Conservation (phyloP, 2,113 vertebrate species). For the Martes martes region DNA sequence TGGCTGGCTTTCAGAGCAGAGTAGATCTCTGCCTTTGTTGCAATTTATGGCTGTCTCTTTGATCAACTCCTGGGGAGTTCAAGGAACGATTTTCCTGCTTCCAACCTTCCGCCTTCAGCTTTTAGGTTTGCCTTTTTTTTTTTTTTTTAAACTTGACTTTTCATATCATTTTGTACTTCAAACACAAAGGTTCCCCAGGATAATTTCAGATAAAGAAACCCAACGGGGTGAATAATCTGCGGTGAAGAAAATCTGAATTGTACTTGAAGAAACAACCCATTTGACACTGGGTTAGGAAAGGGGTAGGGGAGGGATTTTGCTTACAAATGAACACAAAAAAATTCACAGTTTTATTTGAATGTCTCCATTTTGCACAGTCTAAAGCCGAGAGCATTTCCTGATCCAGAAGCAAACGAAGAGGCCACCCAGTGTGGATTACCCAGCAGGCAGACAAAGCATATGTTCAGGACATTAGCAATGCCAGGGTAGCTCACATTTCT, state of each 20-base stretch:
- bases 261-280: conserved; percentile 50
- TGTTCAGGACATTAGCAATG: neutral
- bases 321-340: conserved; percentile 28
- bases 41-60: conserved; percentile 76
- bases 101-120: conserved; percentile 43
- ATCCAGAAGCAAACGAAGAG: conserved; percentile 40
- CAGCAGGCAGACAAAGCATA: neutral
- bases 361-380: neutral
- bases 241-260: conserved; percentile 51
- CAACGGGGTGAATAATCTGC: conserved; percentile 63
- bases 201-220: conserved; percentile 71
- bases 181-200: conserved; percentile 68
- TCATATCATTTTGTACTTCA: conserved; percentile 70
- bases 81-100: conserved; percentile 61
- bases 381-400: conserved; percentile 5
- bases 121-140: conserved; percentile 62
- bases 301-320: neutral
- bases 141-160: conserved; percentile 56
- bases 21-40: conserved; percentile 76
- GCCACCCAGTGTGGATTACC: neutral
- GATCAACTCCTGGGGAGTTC: conserved; percentile 68
- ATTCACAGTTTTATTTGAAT: neutral
- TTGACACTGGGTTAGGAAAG: conserved; percentile 11
- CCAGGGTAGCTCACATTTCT: neutral
- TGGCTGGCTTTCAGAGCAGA: conserved; percentile 75